Conservation (phyloP, 2,797 vertebrate genomes). For the Pristis pectinata region DNA sequence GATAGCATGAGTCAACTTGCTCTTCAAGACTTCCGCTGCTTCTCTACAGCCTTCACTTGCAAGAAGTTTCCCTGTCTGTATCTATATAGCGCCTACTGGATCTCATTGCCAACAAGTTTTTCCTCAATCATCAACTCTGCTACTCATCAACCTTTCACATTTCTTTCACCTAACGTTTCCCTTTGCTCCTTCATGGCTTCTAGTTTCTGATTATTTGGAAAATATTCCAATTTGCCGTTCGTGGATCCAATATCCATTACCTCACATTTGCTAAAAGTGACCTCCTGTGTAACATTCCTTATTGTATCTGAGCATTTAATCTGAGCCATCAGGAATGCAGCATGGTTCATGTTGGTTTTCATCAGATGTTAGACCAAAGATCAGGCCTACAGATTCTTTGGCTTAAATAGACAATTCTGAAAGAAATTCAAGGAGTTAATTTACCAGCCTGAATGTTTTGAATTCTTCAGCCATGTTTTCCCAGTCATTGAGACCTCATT, state of each 20-base stretch:
- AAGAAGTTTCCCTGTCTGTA: not conserved
- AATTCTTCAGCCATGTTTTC: not conserved
- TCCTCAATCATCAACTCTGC: not conserved
- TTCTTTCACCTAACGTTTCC: too few species aligned
- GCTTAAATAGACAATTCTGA: not conserved
- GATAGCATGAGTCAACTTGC: too few species aligned
- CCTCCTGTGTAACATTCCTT: not conserved
- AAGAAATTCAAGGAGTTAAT: not conserved
- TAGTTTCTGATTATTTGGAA: too few species aligned
- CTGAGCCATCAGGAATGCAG: not conserved
- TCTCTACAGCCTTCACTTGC: not conserved
- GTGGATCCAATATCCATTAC: too few species aligned
- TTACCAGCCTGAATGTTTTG: not conserved
- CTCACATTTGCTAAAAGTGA: not conserved
- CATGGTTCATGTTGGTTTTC: not conserved
- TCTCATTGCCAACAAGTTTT: not conserved
- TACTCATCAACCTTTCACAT: not conserved
- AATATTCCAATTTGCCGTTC: too few species aligned
- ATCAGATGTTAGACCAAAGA: not conserved
- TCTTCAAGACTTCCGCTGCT: not conserved
- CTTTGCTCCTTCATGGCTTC: too few species aligned
- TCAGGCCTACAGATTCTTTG: not conserved
- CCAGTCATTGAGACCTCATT: not conserved
- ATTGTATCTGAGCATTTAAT: not conserved
- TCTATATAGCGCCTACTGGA: not conserved